phyloP scores from a whole-genome alignment of 2,888 invertebrate species.

The Phlogophora meticulosa region DNA sequence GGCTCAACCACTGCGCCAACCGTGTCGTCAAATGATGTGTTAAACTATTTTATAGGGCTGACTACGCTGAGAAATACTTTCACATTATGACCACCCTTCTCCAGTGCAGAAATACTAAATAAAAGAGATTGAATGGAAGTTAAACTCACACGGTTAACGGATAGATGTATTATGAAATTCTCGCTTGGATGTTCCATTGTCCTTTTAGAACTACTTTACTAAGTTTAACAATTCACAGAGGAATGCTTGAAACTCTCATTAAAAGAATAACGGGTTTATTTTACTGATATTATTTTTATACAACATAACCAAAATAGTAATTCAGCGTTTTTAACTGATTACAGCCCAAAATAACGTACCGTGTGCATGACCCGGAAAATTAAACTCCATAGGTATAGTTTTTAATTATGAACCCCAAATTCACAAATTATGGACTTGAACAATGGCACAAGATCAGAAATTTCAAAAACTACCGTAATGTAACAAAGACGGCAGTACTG shows the following conservation, averaged over 20 bases:
- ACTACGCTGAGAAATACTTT: conserved; percentile 15
- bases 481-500: neutral
- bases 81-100: neutral
- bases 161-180: conserved; percentile 33
- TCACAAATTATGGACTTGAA: neutral
- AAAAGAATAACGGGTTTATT: conserved; percentile 12
- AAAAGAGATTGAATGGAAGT: neutral
- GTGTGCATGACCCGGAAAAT: neutral
- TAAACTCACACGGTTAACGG: conserved; percentile 10
- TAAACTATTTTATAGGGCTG: conserved; percentile 7
- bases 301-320: too few relatives aligned
- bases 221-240: conserved; percentile 11
- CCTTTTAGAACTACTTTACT: conserved; percentile 8
- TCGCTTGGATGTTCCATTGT: conserved; percentile 30
- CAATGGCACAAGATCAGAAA: neutral
- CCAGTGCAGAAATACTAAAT: conserved; percentile 4
- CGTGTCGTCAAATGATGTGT: neutral
- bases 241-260: conserved; percentile 19
- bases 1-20: too few relatives aligned
- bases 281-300: conserved; percentile 15
- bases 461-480: neutral
- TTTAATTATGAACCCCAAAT: neutral
- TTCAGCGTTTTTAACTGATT: too few relatives aligned
- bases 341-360: neutral
- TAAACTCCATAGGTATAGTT: neutral